Percentiles rank a stretch among this genome's conserved stretches.
Evolutionary conservation across 2,888 invertebrate genomes (phyloP).

Genomic region (Nomada fabriciana): DNA sequence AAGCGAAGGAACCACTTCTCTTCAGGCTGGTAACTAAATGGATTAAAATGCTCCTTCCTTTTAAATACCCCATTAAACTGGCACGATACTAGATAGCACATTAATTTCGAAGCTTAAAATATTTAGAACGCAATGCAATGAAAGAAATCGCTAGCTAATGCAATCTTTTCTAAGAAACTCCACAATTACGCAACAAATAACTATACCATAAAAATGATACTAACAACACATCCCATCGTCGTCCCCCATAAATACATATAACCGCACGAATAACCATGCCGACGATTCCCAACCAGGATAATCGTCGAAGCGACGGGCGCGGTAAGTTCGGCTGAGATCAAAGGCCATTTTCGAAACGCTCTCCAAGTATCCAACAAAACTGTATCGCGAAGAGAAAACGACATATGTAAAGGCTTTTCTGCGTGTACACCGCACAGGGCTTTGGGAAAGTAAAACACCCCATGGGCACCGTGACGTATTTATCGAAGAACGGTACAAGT

Average conservation of each 20-base stretch:
- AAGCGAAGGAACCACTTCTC: slow-evolving; percentile 46
- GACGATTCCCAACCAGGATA: slow-evolving; percentile 13
- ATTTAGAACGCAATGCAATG: no score
- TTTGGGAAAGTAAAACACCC: background rate
- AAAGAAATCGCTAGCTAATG: no score
- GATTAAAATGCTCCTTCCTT: slow-evolving; percentile 66
- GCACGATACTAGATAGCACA: background rate
- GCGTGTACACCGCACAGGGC: background rate
- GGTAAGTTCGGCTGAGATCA: slow-evolving; percentile 15
- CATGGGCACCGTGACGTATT: slow-evolving; percentile 7
- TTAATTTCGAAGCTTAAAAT: no score
- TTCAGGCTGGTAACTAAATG: slow-evolving; percentile 45
- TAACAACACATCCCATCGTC: background rate
- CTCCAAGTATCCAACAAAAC: slow-evolving; percentile 4
- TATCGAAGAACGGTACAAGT: slow-evolving; percentile 59
- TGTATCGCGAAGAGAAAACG: slow-evolving; percentile 17
- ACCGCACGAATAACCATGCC: background rate
- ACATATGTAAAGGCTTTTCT: slow-evolving; percentile 19
- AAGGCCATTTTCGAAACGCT: slow-evolving; percentile 21
- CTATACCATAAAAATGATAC: background rate
- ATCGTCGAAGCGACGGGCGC: slow-evolving; percentile 29
- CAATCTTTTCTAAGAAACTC: no score
- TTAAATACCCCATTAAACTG: slow-evolving; percentile 13
- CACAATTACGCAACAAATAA: no score
- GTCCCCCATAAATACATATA: background rate